Conservation (phyloP, 2,113 vertebrate genomes). For the Rhizomys pruinosus region DNA sequence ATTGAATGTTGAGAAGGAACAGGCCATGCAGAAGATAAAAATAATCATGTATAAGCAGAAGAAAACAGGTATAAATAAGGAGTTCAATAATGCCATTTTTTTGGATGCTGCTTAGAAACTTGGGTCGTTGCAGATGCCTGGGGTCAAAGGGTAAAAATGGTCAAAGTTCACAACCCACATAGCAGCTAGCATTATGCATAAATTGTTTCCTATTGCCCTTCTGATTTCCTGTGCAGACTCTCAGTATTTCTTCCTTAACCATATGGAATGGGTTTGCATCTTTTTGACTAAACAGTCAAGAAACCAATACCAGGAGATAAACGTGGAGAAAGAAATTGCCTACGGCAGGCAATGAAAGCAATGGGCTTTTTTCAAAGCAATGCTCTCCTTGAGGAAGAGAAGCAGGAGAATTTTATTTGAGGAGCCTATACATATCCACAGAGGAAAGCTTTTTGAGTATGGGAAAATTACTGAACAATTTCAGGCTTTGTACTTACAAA, state of each 20-base stretch:
- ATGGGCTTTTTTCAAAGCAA: not conserved
- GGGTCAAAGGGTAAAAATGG: not conserved
- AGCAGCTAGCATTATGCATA: not conserved
- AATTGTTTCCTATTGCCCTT: no score
- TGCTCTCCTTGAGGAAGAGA: not conserved
- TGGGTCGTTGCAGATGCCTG: not conserved
- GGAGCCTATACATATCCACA: not conserved
- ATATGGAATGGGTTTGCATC: not conserved
- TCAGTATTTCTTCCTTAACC: not conserved
- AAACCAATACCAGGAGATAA: not conserved
- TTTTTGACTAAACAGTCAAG: not conserved
- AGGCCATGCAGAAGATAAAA: no score
- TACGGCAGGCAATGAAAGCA: not conserved
- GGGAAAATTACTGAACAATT: not conserved
- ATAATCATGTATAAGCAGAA: no score
- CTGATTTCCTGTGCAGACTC: no score
- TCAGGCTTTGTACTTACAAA: not conserved
- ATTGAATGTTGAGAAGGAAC: no score
- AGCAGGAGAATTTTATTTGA: not conserved
- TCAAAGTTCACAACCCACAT: not conserved
- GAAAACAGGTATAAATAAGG: no score
- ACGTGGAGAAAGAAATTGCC: not conserved
- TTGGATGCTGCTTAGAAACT: not conserved
- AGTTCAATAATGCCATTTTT: no score
- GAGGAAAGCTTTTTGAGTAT: not conserved